A percentile compares a stretch with the other conserved stretches of the same genome.
These are phyloP conservation scores for Notoglanidium macrostoma DNA, from an alignment of 2,797 vertebrate genomes.

Conservation along the genomic window DNA sequence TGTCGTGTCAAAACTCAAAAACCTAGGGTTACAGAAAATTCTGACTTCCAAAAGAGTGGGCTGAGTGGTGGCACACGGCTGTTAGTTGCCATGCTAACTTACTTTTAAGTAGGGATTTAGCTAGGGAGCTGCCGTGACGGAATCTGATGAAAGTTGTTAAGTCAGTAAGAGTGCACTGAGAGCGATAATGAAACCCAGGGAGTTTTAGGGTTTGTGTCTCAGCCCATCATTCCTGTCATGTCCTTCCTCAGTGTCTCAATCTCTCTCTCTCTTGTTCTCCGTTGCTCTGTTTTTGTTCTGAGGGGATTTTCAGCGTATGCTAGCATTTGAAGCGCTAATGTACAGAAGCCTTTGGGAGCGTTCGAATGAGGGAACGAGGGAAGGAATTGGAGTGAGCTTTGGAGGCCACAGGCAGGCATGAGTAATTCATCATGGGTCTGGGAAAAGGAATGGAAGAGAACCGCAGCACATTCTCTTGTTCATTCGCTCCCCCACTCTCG, in stretches of 20 bases:
- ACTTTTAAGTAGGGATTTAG: background rate
- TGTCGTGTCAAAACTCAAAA: background rate
- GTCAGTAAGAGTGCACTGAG: background rate
- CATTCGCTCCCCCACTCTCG: background rate
- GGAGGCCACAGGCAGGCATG: conserved; percentile 75
- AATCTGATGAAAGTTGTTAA: background rate
- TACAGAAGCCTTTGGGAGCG: conserved; percentile 25
- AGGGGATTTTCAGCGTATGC: conserved; percentile 53
- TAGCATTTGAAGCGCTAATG: conserved; percentile 70
- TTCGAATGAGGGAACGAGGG: conserved; percentile 35
- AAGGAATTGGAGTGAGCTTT: conserved; percentile 67
- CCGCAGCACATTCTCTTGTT: background rate
- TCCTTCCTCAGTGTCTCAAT: background rate
- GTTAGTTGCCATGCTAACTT: background rate
- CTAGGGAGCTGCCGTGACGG: background rate
- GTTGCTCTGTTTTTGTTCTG: background rate
- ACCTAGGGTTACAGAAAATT: background rate
- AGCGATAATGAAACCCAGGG: conserved; percentile 5
- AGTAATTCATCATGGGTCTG: conserved; percentile 77
- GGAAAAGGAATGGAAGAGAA: conserved; percentile 5
- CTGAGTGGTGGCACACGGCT: background rate
- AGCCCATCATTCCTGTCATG: background rate
- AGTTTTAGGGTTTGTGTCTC: conserved; percentile 3
- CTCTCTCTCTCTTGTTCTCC: background rate
- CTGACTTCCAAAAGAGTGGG: background rate